Evolutionary conservation across 2,797 vertebrate genomes (phyloP).

Genomic region (Acanthornis magna): DNA sequence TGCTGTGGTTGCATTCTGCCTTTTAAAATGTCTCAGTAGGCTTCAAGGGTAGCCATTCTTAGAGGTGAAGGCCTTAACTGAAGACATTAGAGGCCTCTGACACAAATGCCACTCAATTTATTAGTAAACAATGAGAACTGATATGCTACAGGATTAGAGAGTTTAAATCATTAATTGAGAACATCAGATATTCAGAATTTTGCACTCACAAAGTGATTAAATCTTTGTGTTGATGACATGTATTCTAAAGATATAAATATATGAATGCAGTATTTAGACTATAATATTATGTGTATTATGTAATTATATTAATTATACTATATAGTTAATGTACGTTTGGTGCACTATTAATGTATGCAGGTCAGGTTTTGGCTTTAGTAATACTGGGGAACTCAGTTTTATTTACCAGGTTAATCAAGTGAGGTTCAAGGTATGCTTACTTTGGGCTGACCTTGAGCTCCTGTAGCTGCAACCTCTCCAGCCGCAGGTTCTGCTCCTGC

Average conservation of each 20-base stretch:
- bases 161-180: not conserved
- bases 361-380: not conserved
- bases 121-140: not conserved
- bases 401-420: not conserved
- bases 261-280: not conserved
- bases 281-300: not conserved
- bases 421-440: not conserved
- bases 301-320: not conserved
- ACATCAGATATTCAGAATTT: not conserved
- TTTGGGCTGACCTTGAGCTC: not conserved
- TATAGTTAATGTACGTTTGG: not conserved
- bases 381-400: not conserved
- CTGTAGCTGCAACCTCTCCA: not conserved
- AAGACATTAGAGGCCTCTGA: not conserved
- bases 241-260: not conserved
- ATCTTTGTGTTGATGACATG: not conserved
- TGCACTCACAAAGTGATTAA: not conserved
- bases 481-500: not conserved
- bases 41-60: not conserved
- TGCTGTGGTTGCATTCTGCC: not conserved
- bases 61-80: not conserved
- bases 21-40: not conserved
- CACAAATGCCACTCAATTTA: not conserved
- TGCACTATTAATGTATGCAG: not conserved
- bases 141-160: not conserved